Percentiles rank a stretch among this genome's conserved stretches.
Conservation (phyloP, 2,888 invertebrate species). For the Drosophila prostipennis region DNA sequence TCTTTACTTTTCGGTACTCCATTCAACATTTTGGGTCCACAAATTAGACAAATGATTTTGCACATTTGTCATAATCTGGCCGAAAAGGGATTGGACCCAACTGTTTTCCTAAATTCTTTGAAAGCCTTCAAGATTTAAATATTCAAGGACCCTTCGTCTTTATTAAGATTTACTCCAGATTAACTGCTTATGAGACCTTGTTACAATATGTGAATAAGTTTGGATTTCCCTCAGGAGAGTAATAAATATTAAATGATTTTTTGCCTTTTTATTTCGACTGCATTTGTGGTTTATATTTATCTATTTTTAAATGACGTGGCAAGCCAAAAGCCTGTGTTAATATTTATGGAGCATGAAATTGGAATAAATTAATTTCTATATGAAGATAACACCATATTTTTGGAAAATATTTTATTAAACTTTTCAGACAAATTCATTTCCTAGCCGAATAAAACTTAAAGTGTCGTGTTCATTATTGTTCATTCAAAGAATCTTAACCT, state of each 20-base stretch:
- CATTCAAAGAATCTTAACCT: not conserved
- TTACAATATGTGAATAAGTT: not conserved
- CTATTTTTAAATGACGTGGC: not conserved
- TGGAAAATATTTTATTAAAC: too few species aligned
- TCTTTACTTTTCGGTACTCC: constrained; percentile 22
- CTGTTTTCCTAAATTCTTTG: not conserved
- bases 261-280: not conserved
- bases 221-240: not conserved
- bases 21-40: constrained; percentile 28
- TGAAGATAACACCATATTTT: too few species aligned
- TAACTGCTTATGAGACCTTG: not conserved
- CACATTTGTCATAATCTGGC: constrained; percentile 58
- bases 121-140: not conserved
- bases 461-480: not conserved
- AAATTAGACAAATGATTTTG: constrained; percentile 68
- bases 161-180: not conserved
- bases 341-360: too few species aligned
- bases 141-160: not conserved
- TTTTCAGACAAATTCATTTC: too few species aligned
- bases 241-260: not conserved
- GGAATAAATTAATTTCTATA: too few species aligned
- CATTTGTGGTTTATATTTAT: not conserved
- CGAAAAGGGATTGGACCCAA: constrained; percentile 36
- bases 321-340: too few species aligned
- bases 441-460: too few species aligned